Conservation (phyloP, 2,113 vertebrate genomes). For the Gambusia affinis region DNA sequence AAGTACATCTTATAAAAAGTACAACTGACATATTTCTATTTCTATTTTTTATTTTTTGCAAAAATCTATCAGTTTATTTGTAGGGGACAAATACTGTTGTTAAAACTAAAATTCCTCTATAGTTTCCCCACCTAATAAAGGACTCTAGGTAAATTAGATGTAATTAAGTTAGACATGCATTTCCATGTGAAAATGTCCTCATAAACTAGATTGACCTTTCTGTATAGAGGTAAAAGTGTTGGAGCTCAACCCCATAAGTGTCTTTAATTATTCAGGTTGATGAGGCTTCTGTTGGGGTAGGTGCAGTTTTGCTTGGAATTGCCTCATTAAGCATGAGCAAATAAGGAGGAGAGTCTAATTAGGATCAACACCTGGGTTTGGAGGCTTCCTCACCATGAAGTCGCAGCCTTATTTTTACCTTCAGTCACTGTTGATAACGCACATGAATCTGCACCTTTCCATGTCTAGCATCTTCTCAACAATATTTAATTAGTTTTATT, state of each 20-base stretch:
- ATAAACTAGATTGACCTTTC: not conserved
- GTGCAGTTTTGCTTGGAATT: not conserved
- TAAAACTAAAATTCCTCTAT: too few relatives aligned
- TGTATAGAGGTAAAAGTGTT: not conserved
- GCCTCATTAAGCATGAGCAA: not conserved
- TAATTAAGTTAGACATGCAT: not conserved
- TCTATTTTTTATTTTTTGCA: too few relatives aligned
- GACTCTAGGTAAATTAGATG: not conserved
- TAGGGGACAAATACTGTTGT: too few relatives aligned
- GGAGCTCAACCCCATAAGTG: not conserved
- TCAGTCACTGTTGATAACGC: not conserved
- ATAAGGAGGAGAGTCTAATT: conserved; percentile 1
- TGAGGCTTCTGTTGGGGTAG: not conserved
- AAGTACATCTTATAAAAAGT: not conserved
- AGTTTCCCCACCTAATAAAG: not conserved
- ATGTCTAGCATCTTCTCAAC: too few relatives aligned
- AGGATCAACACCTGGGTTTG: not conserved
- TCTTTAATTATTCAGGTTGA: not conserved
- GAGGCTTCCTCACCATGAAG: too few relatives aligned
- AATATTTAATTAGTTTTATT: too few relatives aligned
- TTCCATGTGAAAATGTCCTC: not conserved
- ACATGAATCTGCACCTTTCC: too few relatives aligned
- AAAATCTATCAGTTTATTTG: too few relatives aligned
- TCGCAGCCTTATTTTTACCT: not conserved
- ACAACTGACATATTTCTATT: too few relatives aligned